Evolutionary conservation across 1,140 invertebrate species (phyloP), one percentile per base, ranked within the genome.

Genomic region (Pseudomyrmex sp.): DNA sequence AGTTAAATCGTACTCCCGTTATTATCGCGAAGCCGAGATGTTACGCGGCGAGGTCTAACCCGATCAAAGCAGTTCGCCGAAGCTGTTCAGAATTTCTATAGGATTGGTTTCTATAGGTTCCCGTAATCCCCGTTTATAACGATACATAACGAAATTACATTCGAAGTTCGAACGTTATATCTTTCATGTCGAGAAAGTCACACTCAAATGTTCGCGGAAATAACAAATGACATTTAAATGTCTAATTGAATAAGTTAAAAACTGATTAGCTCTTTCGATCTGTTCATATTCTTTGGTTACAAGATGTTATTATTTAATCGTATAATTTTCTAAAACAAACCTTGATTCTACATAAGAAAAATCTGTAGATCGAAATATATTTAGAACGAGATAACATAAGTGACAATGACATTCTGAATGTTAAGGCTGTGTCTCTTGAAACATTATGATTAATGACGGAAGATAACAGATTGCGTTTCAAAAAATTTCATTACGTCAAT

Each of bases 1-100:
- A 89, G 87, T 88, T 88, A 88, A 88, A 88, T 88, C 87, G 87
- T 88, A 88, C 87, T 88, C 87, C 74, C 77, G 87, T 88, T 88
- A 88, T 88, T 88, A 87, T 85, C 68, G 87, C 54, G 65, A 88
- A 85, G 74, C 85, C 87, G 85, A 84, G 86, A 88, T 88, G 87
- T 79, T 88, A 85, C 87, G 83, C 87, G 65, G 82, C 65, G 70
- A 35, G 59, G 87, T 83, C 83, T 82, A 80, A 80, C 82, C 84
- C 83, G 87, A 85, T 88, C 87, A 88, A 88, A 88, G 87, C 52
- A 84, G 79, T 73, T 88, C 76, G 66, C 59, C 69, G 59, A 75
- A 76, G 63, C 70, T 50, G 75, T 61, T 88, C 72, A 82, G 68
- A 87, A 79, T 88, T 88, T 82, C 85, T 77, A 88, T 77, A 86